These are phyloP conservation scores for Melinaea menophilus DNA, from an alignment of 2,888 invertebrate species.

Conservation along the genomic window DNA sequence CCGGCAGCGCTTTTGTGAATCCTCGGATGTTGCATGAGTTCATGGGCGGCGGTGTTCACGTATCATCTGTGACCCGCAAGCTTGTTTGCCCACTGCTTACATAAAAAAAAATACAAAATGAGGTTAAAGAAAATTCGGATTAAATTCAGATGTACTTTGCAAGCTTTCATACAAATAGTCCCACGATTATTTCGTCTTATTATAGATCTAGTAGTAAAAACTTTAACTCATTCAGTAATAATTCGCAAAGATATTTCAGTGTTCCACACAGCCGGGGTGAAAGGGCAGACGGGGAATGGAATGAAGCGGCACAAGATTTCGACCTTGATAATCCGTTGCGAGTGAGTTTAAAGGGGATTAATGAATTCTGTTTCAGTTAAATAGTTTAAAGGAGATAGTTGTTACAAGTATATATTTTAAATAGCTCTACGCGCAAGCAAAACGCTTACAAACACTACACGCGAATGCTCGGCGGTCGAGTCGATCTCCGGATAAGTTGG, in stretches of 20 bases:
- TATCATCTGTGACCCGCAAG: neutral
- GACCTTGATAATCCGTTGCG: slow-evolving; percentile 55
- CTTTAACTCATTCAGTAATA: neutral
- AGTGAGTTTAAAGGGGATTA: slow-evolving; percentile 37
- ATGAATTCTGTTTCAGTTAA: too few relatives aligned
- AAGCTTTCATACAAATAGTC: too few relatives aligned
- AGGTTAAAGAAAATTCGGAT: neutral
- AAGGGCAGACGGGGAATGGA: neutral
- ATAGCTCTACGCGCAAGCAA: slow-evolving; percentile 58
- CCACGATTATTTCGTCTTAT: too few relatives aligned
- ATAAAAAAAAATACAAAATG: neutral
- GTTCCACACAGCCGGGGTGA: slow-evolving; percentile 4
- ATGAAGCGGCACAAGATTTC: slow-evolving; percentile 25
- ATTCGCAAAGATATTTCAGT: slow-evolving; percentile 36
- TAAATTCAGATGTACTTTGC: neutral
- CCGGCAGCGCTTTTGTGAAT: too few relatives aligned
- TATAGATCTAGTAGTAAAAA: neutral
- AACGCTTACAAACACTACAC: slow-evolving; percentile 43
- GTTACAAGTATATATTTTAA: slow-evolving; percentile 8
- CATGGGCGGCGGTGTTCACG: too few relatives aligned
- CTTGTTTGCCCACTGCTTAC: neutral
- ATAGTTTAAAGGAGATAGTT: neutral
- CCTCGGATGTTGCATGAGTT: too few relatives aligned
- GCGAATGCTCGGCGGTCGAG: slow-evolving; percentile 34
- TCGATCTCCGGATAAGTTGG: neutral